Evolutionary conservation across 2,888 invertebrate species (phyloP).

Genomic region (Nomada ruficornis): DNA sequence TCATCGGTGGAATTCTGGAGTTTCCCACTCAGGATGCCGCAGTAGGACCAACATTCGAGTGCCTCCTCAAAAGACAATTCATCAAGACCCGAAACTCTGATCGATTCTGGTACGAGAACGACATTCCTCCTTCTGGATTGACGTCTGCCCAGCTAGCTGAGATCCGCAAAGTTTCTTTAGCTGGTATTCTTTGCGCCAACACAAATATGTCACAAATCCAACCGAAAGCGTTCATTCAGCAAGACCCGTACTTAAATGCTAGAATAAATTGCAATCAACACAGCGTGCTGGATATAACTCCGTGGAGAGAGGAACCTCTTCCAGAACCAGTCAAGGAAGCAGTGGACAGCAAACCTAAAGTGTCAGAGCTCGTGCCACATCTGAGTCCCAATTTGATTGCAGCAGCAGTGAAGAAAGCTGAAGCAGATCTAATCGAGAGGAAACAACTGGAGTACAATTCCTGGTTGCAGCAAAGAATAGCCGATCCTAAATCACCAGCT

Average conservation of each 20-base stretch:
- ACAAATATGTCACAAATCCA: constrained; percentile 90
- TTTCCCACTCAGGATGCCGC: constrained; percentile 91
- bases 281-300: constrained; percentile 87
- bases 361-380: constrained; percentile 85
- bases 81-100: constrained; percentile 93
- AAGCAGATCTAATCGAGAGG: constrained; percentile 90
- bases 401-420: constrained; percentile 92
- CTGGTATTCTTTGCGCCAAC: constrained; percentile 92
- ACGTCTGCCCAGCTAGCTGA: constrained; percentile 91
- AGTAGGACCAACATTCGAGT: constrained; percentile 95
- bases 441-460: constrained; percentile 93
- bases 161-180: constrained; percentile 91
- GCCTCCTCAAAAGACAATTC: constrained; percentile 93
- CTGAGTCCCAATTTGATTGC: constrained; percentile 90
- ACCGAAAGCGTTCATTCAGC: constrained; percentile 93
- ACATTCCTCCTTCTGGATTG: constrained; percentile 94
- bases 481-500: constrained; percentile 93
- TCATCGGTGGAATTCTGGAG: constrained; percentile 94
- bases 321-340: constrained; percentile 76
- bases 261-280: constrained; percentile 90
- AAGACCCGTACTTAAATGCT: constrained; percentile 93
- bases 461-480: constrained; percentile 87
- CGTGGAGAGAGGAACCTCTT: constrained; percentile 88
- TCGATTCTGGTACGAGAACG: constrained; percentile 98
- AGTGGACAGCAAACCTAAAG: constrained; percentile 58